Conservation (phyloP, 1,140 invertebrate species). For the Choristoneura fumiferana region DNA sequence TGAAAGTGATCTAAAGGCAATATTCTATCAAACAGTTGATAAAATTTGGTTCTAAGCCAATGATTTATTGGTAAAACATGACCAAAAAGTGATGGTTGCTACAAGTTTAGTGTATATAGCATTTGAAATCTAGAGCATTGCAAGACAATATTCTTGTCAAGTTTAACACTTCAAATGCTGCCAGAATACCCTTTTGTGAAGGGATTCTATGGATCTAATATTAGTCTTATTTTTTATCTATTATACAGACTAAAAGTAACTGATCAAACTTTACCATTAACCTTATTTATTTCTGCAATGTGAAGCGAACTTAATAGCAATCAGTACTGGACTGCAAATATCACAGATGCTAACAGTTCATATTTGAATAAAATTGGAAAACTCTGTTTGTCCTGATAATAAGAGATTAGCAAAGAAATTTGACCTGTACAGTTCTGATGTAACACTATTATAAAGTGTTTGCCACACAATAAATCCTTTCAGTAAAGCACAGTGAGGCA, state of each 20-base stretch:
- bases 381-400: slow-evolving; percentile 8
- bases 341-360: slow-evolving; percentile 71
- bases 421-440: slow-evolving; percentile 17
- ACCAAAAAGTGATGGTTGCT: neutral
- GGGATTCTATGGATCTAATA: too few species aligned
- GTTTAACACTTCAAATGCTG: too few species aligned
- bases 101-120: slow-evolving; percentile 20
- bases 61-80: slow-evolving; percentile 2
- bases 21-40: slow-evolving; percentile 27
- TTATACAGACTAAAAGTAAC: slow-evolving; percentile 5
- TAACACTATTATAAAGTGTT: too few species aligned
- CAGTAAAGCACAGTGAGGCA: too few species aligned
- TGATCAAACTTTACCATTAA: slow-evolving; percentile 24
- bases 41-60: neutral
- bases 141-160: too few species aligned
- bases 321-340: slow-evolving; percentile 65
- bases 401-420: slow-evolving; percentile 24
- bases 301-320: slow-evolving; percentile 55
- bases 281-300: slow-evolving; percentile 20
- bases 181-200: slow-evolving; percentile 21
- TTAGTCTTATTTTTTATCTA: too few species aligned
- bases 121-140: too few species aligned
- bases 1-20: slow-evolving; percentile 29
- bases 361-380: slow-evolving; percentile 24
- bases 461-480: too few species aligned